Evolutionary conservation across 2,113 vertebrate species (phyloP).

Genomic region (Rhinopomastus cyanomelas): DNA sequence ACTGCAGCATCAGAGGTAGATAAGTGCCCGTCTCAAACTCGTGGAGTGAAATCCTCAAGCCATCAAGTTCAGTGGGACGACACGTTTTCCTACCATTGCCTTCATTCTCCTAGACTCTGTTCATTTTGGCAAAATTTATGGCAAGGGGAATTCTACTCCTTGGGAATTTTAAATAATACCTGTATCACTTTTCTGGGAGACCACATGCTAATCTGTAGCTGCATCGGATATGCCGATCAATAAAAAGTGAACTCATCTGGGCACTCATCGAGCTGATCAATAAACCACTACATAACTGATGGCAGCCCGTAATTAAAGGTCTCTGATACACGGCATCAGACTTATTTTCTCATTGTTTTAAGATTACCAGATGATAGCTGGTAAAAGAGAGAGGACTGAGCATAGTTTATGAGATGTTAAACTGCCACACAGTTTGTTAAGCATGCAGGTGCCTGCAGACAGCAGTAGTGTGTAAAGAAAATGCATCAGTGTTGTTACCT

Average conservation of each 20-base stretch:
- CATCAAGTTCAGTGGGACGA: neutral
- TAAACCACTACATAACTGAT: constrained; percentile 10
- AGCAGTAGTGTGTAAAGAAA: neutral
- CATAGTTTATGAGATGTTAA: constrained; percentile 32
- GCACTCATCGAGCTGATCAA: constrained; percentile 12
- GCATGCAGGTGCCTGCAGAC: constrained; percentile 4
- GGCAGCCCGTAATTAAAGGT: neutral
- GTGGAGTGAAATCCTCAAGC: neutral
- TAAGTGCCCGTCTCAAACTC: neutral
- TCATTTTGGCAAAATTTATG: neutral
- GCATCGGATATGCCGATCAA: constrained; percentile 10
- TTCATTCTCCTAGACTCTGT: neutral
- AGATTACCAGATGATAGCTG: neutral
- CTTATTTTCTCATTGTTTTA: neutral
- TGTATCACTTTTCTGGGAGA: neutral
- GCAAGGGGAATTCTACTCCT: neutral
- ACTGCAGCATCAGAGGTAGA: neutral
- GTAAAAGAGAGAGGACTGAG: neutral
- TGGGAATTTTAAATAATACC: neutral
- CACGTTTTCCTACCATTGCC: neutral
- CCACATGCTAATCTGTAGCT: constrained; percentile 9
- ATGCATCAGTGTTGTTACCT: constrained; percentile 10
- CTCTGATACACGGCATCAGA: constrained; percentile 7
- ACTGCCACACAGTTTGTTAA: neutral
- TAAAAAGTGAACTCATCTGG: constrained; percentile 23